Conservation (phyloP, 2,797 vertebrate genomes). For the Sebastes itinus region DNA sequence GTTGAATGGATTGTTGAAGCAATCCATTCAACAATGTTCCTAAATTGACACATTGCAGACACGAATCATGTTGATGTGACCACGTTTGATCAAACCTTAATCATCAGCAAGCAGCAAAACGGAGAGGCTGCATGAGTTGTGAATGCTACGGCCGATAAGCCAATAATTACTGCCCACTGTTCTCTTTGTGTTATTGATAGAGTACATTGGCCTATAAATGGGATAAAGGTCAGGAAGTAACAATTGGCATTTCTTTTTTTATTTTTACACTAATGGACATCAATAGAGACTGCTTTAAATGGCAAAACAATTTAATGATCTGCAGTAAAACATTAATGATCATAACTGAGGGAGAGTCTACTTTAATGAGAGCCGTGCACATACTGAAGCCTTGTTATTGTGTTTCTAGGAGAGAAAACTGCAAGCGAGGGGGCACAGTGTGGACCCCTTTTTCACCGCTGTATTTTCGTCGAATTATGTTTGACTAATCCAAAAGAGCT, state of each 20-base stretch:
- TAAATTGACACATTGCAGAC: slow-evolving; percentile 40
- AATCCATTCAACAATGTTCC: slow-evolving; percentile 30
- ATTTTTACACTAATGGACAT: slow-evolving; percentile 54
- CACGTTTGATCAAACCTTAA: slow-evolving; percentile 31
- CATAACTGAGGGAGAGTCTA: slow-evolving; percentile 34
- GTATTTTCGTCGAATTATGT: too few relatives aligned
- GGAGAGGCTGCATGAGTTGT: slow-evolving; percentile 54
- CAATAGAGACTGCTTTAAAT: slow-evolving; percentile 58
- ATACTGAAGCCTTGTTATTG: slow-evolving; percentile 18
- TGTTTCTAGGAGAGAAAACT: slow-evolving; percentile 3
- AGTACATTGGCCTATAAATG: slow-evolving; percentile 55
- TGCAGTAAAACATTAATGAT: slow-evolving; percentile 45
- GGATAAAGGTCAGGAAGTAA: slow-evolving; percentile 69
- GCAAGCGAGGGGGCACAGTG: neutral
- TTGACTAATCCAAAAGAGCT: too few relatives aligned
- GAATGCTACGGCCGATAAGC: slow-evolving; percentile 54
- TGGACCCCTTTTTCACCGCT: neutral
- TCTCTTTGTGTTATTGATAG: slow-evolving; percentile 58
- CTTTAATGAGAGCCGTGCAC: slow-evolving; percentile 22
- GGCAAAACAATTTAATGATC: slow-evolving; percentile 64
- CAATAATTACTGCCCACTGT: slow-evolving; percentile 59
- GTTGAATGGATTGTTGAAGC: neutral
- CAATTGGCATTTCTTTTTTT: slow-evolving; percentile 50
- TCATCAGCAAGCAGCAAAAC: slow-evolving; percentile 50
- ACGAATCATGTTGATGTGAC: slow-evolving; percentile 23